These are phyloP conservation scores for Crambe crambe DNA, from an alignment of 37 sponge, comb jelly and placozoan genomes.

Conservation along the genomic window DNA sequence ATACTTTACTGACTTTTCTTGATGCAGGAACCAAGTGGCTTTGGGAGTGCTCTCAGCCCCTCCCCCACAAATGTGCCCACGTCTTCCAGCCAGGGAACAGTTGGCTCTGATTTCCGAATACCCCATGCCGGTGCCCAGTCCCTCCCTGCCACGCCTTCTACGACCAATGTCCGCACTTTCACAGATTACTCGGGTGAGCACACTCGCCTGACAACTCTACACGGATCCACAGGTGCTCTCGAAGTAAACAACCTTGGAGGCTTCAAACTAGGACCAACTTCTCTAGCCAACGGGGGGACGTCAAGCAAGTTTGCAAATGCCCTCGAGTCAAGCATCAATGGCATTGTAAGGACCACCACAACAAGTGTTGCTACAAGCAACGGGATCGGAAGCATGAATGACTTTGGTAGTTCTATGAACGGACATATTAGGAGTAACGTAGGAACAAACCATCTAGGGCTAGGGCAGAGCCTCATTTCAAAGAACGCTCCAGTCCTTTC, in stretches of 20 bases:
- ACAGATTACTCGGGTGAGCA: slow-evolving; percentile 58
- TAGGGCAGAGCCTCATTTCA: neutral
- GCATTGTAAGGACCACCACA: slow-evolving; percentile 5
- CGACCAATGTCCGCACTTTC: slow-evolving; percentile 57
- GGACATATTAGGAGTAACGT: neutral
- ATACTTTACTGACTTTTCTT: too few species aligned
- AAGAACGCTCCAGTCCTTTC: neutral
- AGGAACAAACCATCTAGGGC: neutral
- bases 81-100: neutral
- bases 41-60: slow-evolving; percentile 24
- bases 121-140: slow-evolving; percentile 43
- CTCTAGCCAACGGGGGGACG: neutral
- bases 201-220: slow-evolving; percentile 53
- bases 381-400: neutral
- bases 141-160: slow-evolving; percentile 56
- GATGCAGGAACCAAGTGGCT: slow-evolving; percentile 34
- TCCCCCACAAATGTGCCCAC: slow-evolving; percentile 36
- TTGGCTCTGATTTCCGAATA: neutral
- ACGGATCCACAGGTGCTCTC: slow-evolving; percentile 60
- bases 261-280: slow-evolving; percentile 30
- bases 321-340: slow-evolving; percentile 12
- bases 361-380: neutral
- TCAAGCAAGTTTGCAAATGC: slow-evolving; percentile 3
- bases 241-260: slow-evolving; percentile 71
- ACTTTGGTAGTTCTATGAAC: neutral